Base-by-base conservation (phyloP, 2,888 invertebrate species). In the Philereme vetulata region DNA sequence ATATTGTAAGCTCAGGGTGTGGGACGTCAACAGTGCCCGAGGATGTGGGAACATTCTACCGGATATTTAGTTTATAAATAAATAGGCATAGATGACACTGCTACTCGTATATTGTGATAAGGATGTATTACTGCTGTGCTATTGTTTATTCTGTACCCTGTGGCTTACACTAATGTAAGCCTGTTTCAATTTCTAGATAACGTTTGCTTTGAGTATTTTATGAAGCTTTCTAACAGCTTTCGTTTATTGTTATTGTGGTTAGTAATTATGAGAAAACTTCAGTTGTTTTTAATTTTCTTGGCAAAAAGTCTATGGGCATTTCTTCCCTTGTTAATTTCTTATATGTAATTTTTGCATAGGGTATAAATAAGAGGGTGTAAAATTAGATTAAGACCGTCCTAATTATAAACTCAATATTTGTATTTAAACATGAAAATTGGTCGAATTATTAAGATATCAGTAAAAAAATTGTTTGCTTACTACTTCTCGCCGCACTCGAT, bases 401-500 rank as follows among this genome's bases (percentile, higher is more conserved):
- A 21, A 21, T 21, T 21, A 21, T 21, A 21, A 21, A 21, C 21
- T 21, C 21, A 21, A 21, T 21, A 21, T 21, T 21, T 1, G 21
- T 21, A 1, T 21, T 21, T 21, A 1, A 1, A 2, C 1, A 21
- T 21, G 21, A 21, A 21, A 21, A 21, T 21, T 21, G 21, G 2
- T 21, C 21, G 2, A 21, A 21, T 21, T 21, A 21, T 21, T 21
- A 2, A 21, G 1, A 21, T 21, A 1, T 21, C 2, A 21, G 21
- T 21, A 21, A 21, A 49, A 51, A 51, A 64, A 47, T 75, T 76
- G 65, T 68, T 66, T 66, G 79, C 91, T 91, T 91, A 92, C 91
- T 90, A 80, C 87, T 91, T 80, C 85, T 88, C 40, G 85, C 85
- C 53, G 85, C 68, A 69, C 85, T 87, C 54, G 84, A 79, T 82